Base-by-base conservation (phyloP, 2,797 vertebrate species). In the Cyprinella venusta region DNA sequence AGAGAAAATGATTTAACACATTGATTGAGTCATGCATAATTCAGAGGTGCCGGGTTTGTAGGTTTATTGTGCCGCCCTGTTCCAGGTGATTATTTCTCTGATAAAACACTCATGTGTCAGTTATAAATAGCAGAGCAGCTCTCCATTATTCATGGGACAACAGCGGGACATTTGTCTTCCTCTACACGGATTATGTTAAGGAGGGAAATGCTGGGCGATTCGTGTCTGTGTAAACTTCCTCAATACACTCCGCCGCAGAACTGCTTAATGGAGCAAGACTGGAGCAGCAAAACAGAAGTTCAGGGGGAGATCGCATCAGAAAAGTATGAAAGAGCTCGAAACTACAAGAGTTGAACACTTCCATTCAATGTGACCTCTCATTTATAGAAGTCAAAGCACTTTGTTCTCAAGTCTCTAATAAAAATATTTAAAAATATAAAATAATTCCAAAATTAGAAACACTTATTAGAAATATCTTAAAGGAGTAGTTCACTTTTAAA, bases 111-210 rank as follows among this genome's bases (percentile, higher is more conserved):
- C 92, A 91, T 92, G 92, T 94, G 94, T 92, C 93, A 88, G 92
- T 94, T 93, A 95, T 95, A 96, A 96, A 96, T 95, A 93, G 93
- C 93, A 93, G 90, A 93, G 92, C 91, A 89, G 81, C 83, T 88
- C 93, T 96, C 94, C 95, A 97, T 96, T 93, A 96, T 97, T 96
- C 94, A 96, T 95, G 85, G 86, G 87, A 91, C 92, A 95, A 94
- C 93, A 90, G 91, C 71, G 93, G 94, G 93, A 95, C 95, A 96
- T 96, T 97, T 95, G 95, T 96, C 95, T 97, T 95, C 93, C 95
- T 96, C 94, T 91, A 92, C 90, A 96, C 97, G 92, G 95, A 97
- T 97, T 96, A 97, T 97, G 95, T 94, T 96, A 94, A 91, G 83
- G 65, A 88, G 75, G 52, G 68, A 81, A 82, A 91, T 7, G 24